phyloP scores from a whole-genome alignment of 2,888 invertebrate species.

The Tinea trinotella region DNA sequence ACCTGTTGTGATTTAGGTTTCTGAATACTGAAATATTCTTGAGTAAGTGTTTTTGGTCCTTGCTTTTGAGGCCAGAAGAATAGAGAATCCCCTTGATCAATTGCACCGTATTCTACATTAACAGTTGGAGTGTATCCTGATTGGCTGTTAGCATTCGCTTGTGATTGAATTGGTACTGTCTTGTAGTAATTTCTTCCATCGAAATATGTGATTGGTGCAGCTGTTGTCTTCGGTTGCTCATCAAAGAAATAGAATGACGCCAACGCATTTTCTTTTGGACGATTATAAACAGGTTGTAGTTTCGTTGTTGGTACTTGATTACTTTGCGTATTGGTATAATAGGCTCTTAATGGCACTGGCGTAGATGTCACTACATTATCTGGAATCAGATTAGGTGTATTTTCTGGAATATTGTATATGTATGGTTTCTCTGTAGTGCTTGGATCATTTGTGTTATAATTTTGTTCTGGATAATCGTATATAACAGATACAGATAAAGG shows the following conservation, averaged over 20 bases:
- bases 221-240: conserved; percentile 72
- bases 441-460: conserved; percentile 55
- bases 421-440: conserved; percentile 64
- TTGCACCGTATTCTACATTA: conserved; percentile 58
- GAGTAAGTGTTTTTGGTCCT: conserved; percentile 62
- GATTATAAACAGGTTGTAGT: conserved; percentile 60
- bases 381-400: conserved; percentile 38
- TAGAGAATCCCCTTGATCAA: conserved; percentile 58
- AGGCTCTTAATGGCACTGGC: conserved; percentile 74
- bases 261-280: conserved; percentile 55
- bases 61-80: conserved; percentile 67
- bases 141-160: conserved; percentile 44
- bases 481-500: conserved; percentile 61
- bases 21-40: conserved; percentile 68
- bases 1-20: conserved; percentile 52
- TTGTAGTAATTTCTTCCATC: conserved; percentile 63
- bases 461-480: conserved; percentile 60
- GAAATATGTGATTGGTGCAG: conserved; percentile 65
- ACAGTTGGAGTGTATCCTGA: conserved; percentile 48
- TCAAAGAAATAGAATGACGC: conserved; percentile 80
- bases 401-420: conserved; percentile 64
- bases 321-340: conserved; percentile 71
- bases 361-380: conserved; percentile 70
- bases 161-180: conserved; percentile 36
- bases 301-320: conserved; percentile 69